phyloP scores from a whole-genome alignment of 2,113 vertebrate species.

The Abramis brama region DNA sequence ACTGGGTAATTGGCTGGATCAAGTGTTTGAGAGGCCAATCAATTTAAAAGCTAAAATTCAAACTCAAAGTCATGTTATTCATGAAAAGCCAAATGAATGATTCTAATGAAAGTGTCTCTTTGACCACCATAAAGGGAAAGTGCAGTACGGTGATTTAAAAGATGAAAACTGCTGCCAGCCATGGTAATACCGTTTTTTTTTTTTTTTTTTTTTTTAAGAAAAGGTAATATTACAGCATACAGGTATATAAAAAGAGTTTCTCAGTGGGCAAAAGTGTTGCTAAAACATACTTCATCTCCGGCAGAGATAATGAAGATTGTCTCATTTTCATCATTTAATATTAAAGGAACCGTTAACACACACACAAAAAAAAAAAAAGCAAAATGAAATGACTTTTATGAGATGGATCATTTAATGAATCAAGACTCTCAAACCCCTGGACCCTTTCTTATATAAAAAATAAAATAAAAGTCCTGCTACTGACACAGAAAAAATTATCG shows the following conservation, averaged over 20 bases:
- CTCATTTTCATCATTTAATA: not conserved
- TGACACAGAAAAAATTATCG: too few relatives aligned
- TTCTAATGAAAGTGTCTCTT: constrained; percentile 44
- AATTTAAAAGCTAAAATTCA: constrained; percentile 23
- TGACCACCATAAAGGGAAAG: constrained; percentile 41
- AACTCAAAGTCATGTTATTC: constrained; percentile 39
- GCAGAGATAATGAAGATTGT: not conserved
- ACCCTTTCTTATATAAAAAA: too few relatives aligned
- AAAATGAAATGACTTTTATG: not conserved
- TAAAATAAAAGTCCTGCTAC: too few relatives aligned
- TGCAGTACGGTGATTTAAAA: not conserved
- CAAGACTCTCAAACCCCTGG: not conserved
- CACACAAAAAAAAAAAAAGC: too few relatives aligned
- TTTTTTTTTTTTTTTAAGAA: not conserved
- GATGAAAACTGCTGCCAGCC: constrained; percentile 6
- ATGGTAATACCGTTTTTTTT: not conserved
- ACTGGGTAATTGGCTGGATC: constrained; percentile 23
- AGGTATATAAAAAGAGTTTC: not conserved
- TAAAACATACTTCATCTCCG: not conserved
- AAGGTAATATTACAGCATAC: not conserved
- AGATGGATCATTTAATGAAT: not conserved
- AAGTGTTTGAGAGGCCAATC: constrained; percentile 29
- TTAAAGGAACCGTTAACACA: not conserved
- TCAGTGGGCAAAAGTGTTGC: not conserved
- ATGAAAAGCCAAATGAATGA: constrained; percentile 33